These are phyloP conservation scores for Herpailurus yagouaroundi DNA, from an alignment of 2,113 vertebrate genomes.

Conservation along the genomic window DNA sequence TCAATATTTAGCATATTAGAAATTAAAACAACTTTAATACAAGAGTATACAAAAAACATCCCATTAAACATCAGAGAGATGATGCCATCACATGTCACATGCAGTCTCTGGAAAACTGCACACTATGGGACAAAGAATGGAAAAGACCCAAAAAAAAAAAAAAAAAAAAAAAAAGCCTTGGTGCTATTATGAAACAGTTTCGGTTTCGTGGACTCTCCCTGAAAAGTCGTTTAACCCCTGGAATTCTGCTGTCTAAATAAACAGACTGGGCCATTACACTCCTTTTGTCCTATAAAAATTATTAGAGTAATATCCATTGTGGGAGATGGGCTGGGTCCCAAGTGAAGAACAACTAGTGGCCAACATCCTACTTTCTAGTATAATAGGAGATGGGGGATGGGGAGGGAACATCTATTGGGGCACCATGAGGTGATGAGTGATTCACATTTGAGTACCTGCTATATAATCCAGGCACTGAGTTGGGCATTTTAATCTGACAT, in stretches of 20 bases:
- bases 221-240: not conserved
- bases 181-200: not conserved
- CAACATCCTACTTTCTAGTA: not conserved
- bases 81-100: not conserved
- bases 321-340: not conserved
- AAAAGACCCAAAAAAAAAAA: not conserved
- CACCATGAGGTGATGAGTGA: not conserved
- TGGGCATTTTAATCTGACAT: not conserved
- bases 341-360: not conserved
- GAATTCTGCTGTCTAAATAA: slow-evolving; percentile 10
- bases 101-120: not conserved
- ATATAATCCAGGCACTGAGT: not conserved
- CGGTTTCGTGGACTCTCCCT: not conserved
- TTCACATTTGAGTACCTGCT: not conserved
- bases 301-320: not conserved
- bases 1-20: not conserved
- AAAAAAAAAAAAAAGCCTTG: not conserved
- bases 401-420: not conserved
- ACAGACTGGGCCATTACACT: not conserved
- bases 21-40: slow-evolving; percentile 1
- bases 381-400: not conserved
- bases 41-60: not conserved
- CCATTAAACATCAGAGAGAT: not conserved
- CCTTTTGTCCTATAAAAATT: not conserved
- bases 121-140: not conserved